Evolutionary conservation across 1,140 invertebrate genomes (phyloP), one percentile per base, ranked within the genome.

Genomic region (Aphidius gifuensis): DNA sequence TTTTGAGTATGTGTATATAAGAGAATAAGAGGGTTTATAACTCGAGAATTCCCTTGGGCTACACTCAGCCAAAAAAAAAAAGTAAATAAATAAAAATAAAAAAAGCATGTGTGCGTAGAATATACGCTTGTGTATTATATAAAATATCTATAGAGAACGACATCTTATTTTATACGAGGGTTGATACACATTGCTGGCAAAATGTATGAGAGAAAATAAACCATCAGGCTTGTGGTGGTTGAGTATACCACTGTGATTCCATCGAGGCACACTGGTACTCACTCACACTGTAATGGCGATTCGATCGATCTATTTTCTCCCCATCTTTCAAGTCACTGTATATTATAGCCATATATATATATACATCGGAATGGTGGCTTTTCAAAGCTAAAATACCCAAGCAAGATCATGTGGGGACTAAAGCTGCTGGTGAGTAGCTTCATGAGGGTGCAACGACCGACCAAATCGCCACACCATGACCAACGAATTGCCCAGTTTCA

Each of bases 201-300:
- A 73, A 74, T 77, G 76, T 76, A 75, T 73, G 71, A 32, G 71
- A 32, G 67, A 70, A 74, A 76, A 77, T 77, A 79, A 77, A 76
- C 70, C 75, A 64, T 62, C 71, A 70, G 67, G 71, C 70, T 45
- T 54, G 62, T 64, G 42, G 61, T 9, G 47, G 73, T 32, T 32
- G 23, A 32, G 23, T 55, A 55, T 55, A 55, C 72, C 68, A 70
- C 70, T 69, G 75, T 79, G 77, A 79, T 80, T 78, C 76, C 73
- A 79, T 79, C 74, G 71, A 72, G 74, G 50, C 23, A 32, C 23
- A 32, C 56, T 58, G 54, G 47, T 45, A 61, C 50, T 40, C 62
- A 57, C 55, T 48, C 60, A 69, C 71, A 64, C 65, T 69, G 72
- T 78, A 76, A 79, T 79, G 76, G 76, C 72, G 73, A 78, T 79